phyloP scores from a whole-genome alignment of 2,888 invertebrate species.

The Eupithecia pulchellata region DNA sequence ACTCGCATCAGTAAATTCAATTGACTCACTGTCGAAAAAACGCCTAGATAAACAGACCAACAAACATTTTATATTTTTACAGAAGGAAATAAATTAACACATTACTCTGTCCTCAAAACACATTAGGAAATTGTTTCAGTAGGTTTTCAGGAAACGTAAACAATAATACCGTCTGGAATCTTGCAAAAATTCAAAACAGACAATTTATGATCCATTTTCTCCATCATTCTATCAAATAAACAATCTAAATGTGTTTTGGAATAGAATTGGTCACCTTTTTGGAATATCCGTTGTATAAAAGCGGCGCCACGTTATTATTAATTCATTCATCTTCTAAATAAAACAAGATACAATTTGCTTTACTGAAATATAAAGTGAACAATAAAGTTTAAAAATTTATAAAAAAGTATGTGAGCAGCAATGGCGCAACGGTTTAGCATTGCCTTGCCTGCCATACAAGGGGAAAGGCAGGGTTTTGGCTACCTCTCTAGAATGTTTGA shows the following conservation, averaged over 20 bases:
- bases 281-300: background rate
- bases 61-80: background rate
- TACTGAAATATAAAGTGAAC: slow-evolving; percentile 1
- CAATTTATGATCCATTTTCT: slow-evolving; percentile 23
- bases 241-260: background rate
- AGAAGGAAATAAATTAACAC: slow-evolving; percentile 6
- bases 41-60: background rate
- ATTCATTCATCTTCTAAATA: background rate
- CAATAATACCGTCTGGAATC: slow-evolving; percentile 8
- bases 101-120: slow-evolving; percentile 36
- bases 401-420: too few relatives aligned
- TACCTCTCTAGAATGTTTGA: too few relatives aligned
- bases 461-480: too few relatives aligned
- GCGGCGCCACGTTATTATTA: background rate
- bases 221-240: slow-evolving; percentile 12
- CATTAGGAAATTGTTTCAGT: slow-evolving; percentile 18
- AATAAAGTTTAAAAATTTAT: background rate
- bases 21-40: background rate
- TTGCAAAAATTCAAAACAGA: slow-evolving; percentile 16
- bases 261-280: slow-evolving; percentile 2
- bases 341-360: background rate
- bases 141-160: slow-evolving; percentile 10
- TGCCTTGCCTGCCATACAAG: too few relatives aligned
- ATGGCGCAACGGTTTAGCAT: background rate
- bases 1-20: background rate